These are phyloP conservation scores for Pentamera pediparva DNA, from an alignment of 53 echinoderm and acorn worm species.

Conservation along the genomic window DNA sequence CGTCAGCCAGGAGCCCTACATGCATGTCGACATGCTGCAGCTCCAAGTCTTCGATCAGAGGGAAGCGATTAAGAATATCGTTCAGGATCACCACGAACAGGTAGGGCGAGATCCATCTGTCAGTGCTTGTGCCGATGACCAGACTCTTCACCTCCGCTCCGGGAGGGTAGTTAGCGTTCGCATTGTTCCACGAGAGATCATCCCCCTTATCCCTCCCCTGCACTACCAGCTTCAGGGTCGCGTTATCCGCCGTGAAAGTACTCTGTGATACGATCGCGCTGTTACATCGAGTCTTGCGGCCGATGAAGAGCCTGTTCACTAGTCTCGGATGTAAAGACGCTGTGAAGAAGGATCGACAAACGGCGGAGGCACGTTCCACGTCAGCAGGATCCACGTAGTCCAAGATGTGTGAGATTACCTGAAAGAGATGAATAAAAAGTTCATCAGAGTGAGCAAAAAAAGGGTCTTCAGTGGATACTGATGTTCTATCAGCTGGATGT, in stretches of 20 bases:
- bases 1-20: neutral
- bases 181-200: neutral
- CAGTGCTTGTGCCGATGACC: neutral
- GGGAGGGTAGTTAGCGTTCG: neutral
- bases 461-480: too few species aligned
- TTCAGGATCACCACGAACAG: neutral
- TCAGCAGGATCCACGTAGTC: neutral
- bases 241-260: neutral
- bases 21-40: constrained; percentile 1
- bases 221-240: neutral
- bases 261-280: neutral
- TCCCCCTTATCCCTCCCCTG: neutral
- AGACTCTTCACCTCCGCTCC: neutral
- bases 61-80: neutral
- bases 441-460: too few species aligned
- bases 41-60: neutral
- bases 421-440: too few species aligned
- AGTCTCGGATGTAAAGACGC: neutral
- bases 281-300: neutral
- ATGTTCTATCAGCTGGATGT: too few species aligned
- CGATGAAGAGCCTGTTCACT: neutral
- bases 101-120: neutral
- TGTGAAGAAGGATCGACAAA: neutral
- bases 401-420: neutral
- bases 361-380: neutral